Percentiles rank a stretch among this genome's conserved stretches.
Evolutionary conservation across 2,888 invertebrate genomes (phyloP).

Genomic region (Pseudoips prasinana): DNA sequence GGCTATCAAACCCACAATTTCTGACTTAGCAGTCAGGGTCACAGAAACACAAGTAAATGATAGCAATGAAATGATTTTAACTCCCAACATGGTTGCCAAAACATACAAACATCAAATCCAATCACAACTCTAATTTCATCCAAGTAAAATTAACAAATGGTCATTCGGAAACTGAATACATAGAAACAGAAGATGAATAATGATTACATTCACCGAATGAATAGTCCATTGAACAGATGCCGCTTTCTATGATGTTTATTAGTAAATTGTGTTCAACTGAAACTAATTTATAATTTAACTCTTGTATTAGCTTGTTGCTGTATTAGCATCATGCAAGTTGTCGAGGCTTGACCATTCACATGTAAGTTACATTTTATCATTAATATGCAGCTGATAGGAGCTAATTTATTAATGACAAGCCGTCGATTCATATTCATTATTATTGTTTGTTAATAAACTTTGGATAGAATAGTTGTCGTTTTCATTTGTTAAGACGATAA

Average conservation of each 20-base stretch:
- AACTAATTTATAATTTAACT: conserved; percentile 44
- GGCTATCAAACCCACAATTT: too few relatives aligned
- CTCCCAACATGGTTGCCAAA: too few relatives aligned
- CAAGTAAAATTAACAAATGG: conserved; percentile 37
- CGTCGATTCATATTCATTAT: too few relatives aligned
- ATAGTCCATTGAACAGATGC: conserved; percentile 44
- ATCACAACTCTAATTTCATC: conserved; percentile 38
- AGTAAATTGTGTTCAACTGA: conserved; percentile 41
- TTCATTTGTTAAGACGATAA: too few relatives aligned
- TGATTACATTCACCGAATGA: conserved; percentile 48
- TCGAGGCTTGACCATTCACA: conserved; percentile 27
- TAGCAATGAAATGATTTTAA: too few relatives aligned
- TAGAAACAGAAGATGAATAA: conserved; percentile 49
- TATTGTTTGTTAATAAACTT: too few relatives aligned
- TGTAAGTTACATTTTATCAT: conserved; percentile 24
- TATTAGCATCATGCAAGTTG: conserved; percentile 25
- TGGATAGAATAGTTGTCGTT: too few relatives aligned
- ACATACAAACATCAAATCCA: conserved; percentile 15
- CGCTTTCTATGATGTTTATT: conserved; percentile 47
- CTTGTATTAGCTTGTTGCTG: conserved; percentile 25
- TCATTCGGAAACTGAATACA: conserved; percentile 37
- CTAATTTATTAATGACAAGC: not conserved
- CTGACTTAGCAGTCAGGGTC: too few relatives aligned
- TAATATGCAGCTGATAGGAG: conserved; percentile 15
- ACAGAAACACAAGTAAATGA: too few relatives aligned